phyloP scores from a whole-genome alignment of 35 echinoderm and acorn worm genomes.

The Ophiothrix spiculata region DNA sequence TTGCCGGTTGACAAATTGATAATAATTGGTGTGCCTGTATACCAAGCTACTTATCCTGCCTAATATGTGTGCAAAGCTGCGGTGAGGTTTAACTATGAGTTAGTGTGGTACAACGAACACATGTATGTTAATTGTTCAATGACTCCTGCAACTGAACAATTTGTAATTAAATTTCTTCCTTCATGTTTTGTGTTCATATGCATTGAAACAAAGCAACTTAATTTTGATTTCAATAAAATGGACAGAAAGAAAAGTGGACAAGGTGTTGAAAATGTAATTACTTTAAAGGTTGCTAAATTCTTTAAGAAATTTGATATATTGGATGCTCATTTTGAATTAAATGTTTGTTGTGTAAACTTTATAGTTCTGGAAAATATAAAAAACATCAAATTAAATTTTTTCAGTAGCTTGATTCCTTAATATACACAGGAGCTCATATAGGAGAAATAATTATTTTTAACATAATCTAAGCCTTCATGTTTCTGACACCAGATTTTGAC shows the following conservation, averaged over 20 bases:
- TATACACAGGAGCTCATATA: neutral
- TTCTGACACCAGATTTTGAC: too few relatives aligned
- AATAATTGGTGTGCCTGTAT: neutral
- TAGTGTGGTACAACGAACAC: neutral
- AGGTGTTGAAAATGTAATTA: neutral
- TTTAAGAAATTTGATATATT: neutral
- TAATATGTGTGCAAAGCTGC: neutral
- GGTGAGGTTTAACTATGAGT: neutral
- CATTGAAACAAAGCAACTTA: neutral
- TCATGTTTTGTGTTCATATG: neutral
- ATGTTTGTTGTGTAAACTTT: neutral
- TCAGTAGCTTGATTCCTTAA: neutral
- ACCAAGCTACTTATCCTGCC: neutral
- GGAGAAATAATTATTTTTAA: too few relatives aligned
- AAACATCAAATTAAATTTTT: neutral
- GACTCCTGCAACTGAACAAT: neutral
- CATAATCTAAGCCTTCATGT: too few relatives aligned
- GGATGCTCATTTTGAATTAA: too few relatives aligned
- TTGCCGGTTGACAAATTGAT: neutral
- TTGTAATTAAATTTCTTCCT: neutral
- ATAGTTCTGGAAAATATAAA: neutral
- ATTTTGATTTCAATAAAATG: neutral
- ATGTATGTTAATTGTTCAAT: neutral
- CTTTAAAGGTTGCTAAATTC: neutral
- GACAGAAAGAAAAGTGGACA: neutral